Evolutionary conservation across 2,888 invertebrate species (phyloP).

Genomic region (Schizaphis graminum): DNA sequence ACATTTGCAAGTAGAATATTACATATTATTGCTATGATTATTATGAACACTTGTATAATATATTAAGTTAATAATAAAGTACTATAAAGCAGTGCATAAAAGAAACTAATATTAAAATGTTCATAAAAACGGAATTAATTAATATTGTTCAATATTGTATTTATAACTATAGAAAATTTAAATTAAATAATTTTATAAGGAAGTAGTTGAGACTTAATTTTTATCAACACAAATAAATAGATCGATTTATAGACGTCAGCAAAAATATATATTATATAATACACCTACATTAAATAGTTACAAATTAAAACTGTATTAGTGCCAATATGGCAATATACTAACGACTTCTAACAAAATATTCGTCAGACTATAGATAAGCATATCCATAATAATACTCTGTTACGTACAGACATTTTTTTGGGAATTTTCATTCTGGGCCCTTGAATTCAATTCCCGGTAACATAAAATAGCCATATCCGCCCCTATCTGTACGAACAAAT

Average conservation of each 20-base stretch:
- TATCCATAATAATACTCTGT: neutral
- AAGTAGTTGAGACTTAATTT: neutral
- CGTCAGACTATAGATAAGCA: neutral
- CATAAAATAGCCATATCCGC: too few relatives aligned
- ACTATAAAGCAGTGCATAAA: neutral
- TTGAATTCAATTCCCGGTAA: too few relatives aligned
- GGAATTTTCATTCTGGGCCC: too few relatives aligned
- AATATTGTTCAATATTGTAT: neutral
- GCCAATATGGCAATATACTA: neutral
- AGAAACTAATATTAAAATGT: neutral
- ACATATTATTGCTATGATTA: neutral
- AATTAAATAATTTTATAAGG: neutral
- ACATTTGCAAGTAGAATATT: neutral
- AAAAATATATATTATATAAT: neutral
- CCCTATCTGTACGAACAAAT: neutral
- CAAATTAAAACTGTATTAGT: neutral
- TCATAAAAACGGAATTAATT: neutral
- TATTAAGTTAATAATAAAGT: neutral
- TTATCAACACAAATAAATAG: neutral
- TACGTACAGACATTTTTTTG: too few relatives aligned
- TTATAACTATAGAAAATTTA: neutral
- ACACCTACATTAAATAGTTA: neutral
- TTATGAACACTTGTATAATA: neutral
- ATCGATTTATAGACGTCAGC: neutral
- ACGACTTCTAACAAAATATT: neutral